Evolutionary conservation across 2,113 vertebrate genomes (phyloP), one percentile per base, ranked within the genome.

Genomic region (Argyrosomus japonicus): DNA sequence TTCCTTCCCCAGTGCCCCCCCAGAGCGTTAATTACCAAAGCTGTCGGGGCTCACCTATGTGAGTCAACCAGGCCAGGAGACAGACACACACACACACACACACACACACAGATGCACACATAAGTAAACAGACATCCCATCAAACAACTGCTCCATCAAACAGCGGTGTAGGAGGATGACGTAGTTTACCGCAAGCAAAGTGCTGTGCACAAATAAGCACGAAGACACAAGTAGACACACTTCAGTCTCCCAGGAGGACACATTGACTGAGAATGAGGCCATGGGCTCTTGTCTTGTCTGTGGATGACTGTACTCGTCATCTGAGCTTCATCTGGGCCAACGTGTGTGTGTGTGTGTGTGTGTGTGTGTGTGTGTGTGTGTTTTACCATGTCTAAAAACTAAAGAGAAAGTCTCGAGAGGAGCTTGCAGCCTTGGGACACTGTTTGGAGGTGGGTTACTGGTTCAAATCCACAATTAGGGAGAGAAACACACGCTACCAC

Each of bases 251-350:
- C 85, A 53, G 57, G 79, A 89, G 84, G 86, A 86, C 48, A n/a
- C 81, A 13, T 13, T 9, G 5, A 84, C 75, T 81, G 75, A 90
- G 81, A 93, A 93, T 62, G 81, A 87, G 92, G 91, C 91, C 89
- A 91, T 90, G 91, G 88, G 90, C 79, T 81, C 87, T 84, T 64
- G 89, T 83, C 82, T 85, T 79, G 85, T 91, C 87, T 89, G 83
- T 18, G 60, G 72, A 85, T 90, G 85, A 89, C 87, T 85, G 78
- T 75, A 77, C 76, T 89, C 82, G 65, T 93, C 84, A 81, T 81
- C 25, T 68, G 67, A 82, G 83, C 75, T 85, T 85, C 70, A 83
- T 87, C 81, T 85, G 51, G 76, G 82, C 68, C 73, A 64, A 1
- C 14, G 72, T 40, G 29, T 32, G 56, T n/a, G 27, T 58, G 58